Conservation (phyloP, 64 coral and sea anemone genomes). For the Hydrozoanthus tunicans region DNA sequence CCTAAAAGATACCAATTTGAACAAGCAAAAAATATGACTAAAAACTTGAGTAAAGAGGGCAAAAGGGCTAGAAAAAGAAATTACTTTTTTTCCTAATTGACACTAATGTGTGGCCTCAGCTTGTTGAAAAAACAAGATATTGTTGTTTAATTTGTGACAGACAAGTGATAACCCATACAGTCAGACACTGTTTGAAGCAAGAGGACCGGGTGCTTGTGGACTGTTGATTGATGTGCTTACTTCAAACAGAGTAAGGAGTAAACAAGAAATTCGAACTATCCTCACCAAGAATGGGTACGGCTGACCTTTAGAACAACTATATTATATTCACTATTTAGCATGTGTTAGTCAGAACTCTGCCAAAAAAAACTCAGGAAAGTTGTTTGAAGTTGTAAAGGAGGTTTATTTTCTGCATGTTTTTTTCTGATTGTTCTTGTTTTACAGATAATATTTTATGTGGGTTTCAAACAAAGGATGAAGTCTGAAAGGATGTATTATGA, state of each 20-base stretch:
- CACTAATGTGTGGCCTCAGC: background rate
- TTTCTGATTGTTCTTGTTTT: too few relatives aligned
- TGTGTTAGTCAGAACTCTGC: background rate
- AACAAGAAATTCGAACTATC: slow-evolving; percentile 86
- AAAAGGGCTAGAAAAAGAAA: too few relatives aligned
- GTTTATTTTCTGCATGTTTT: too few relatives aligned
- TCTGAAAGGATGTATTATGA: too few relatives aligned
- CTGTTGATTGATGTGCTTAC: slow-evolving; percentile 85
- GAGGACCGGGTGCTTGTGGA: slow-evolving; percentile 92
- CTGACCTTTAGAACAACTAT: background rate
- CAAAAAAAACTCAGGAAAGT: background rate
- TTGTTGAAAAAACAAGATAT: background rate
- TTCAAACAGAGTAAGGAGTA: slow-evolving; percentile 83
- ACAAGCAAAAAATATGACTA: too few relatives aligned
- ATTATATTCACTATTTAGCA: too few relatives aligned
- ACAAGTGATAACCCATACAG: slow-evolving; percentile 74
- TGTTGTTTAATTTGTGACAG: slow-evolving; percentile 21
- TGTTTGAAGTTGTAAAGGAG: background rate
- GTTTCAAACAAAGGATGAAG: too few relatives aligned
- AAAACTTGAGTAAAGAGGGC: too few relatives aligned
- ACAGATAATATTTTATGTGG: too few relatives aligned
- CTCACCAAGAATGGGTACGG: slow-evolving; percentile 87
- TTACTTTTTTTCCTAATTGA: background rate
- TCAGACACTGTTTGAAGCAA: slow-evolving; percentile 67
- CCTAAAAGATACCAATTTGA: too few relatives aligned